Evolutionary conservation across 2,113 vertebrate genomes (phyloP), one percentile per base, ranked within the genome.

Genomic region (Cavia porcellus): DNA sequence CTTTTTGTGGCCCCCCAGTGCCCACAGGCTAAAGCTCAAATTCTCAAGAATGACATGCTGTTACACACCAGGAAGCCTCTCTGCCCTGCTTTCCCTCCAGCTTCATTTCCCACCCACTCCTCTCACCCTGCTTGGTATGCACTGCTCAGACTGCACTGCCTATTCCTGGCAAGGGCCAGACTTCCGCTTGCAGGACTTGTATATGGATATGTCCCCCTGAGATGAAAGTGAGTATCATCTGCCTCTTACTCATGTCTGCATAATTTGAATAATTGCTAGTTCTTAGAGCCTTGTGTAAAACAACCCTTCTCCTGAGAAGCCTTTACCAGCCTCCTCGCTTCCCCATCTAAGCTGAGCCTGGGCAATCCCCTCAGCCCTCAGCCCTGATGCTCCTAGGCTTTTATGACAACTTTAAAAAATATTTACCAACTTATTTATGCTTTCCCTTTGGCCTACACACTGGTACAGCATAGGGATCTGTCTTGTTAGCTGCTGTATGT

Each of bases 401-500:
- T 35, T 55, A 7, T 0, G 32, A 42, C 19, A 14, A 10, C 20
- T 42, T 55, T 57, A 35, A 32, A 79, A 79, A 30, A 52, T 74
- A 4, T 14, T 2, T n/a, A 9, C 45, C 62, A 42, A 83, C 79
- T 61, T 59, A 42, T 68, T 35, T 42, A 30, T 55, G 32, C 1
- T 30, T 25, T 50, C 28, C 7, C 28, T 42, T 52, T 62, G 77
- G 30, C 87, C 59, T n/a, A 6, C 32, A n/a, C 14, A 1, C 38
- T 52, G 25, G 47, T 68, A 11, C 32, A 32, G 75, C 10, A 22
- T 2, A 20, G 5, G 32, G 30, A 57, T 59, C 47, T 50, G 8
- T 70, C 50, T 45, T 42, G 55, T 2, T 68, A 0, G 3, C 75
- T 28, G 35, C 5, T 4, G 4, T 0, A 0, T 35, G 32, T 70